Evolutionary conservation across 2,888 invertebrate genomes (phyloP).

Genomic region (Cosmia trapezina): DNA sequence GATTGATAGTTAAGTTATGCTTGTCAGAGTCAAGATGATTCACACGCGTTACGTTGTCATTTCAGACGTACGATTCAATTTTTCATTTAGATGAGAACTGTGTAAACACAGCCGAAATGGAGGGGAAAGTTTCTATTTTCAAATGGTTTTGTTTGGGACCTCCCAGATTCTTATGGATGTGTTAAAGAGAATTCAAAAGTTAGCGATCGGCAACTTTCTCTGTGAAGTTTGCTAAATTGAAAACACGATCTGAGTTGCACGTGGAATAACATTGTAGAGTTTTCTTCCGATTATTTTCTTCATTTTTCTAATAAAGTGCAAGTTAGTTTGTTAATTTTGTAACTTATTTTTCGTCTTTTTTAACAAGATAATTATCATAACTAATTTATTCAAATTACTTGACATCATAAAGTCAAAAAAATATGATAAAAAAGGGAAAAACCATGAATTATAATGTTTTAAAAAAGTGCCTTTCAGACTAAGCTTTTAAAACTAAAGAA

Average conservation of each 20-base stretch:
- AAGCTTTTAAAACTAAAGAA: constrained; percentile 45
- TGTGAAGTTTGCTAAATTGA: constrained; percentile 69
- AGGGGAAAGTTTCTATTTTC: constrained; percentile 79
- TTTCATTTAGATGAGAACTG: constrained; percentile 83
- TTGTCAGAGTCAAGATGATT: constrained; percentile 73
- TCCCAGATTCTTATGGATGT: constrained; percentile 68
- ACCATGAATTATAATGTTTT: neutral
- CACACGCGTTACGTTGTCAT: constrained; percentile 84
- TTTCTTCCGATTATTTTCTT: constrained; percentile 17
- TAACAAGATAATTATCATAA: no score
- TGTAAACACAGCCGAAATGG: constrained; percentile 79
- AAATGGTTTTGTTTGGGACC: constrained; percentile 72
- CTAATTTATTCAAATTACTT: neutral
- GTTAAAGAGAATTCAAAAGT: constrained; percentile 77
- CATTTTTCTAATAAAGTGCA: neutral
- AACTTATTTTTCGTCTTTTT: neutral
- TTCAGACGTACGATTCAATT: constrained; percentile 86
- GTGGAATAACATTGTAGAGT: constrained; percentile 48
- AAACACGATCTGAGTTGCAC: constrained; percentile 73
- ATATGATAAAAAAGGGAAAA: neutral
- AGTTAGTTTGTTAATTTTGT: neutral
- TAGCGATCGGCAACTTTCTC: constrained; percentile 73
- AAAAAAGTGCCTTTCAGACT: constrained; percentile 15
- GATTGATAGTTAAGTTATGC: constrained; percentile 2
- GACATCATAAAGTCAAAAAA: neutral